Conservation (phyloP, 2,113 vertebrate species). For the Macroglossus sobrinus region DNA sequence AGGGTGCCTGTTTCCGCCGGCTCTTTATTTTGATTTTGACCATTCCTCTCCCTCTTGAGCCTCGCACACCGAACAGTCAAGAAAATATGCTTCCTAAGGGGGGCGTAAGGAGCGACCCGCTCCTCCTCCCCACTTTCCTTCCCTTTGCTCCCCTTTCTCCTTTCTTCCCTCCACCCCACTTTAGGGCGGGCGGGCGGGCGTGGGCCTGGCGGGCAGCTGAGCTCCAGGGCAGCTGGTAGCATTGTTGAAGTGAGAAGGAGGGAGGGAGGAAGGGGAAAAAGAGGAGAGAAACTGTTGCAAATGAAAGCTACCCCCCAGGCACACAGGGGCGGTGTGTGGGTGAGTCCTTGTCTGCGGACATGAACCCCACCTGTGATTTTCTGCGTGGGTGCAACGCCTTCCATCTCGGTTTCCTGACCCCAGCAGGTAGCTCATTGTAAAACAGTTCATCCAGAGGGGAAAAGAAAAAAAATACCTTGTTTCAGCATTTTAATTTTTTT, state of each 20-base stretch:
- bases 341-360: neutral
- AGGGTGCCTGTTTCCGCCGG: neutral
- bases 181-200: rapidly evolving
- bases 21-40: conserved; percentile 65
- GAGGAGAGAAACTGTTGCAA: neutral
- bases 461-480: conserved; percentile 35
- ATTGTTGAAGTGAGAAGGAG: neutral
- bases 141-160: rapidly evolving
- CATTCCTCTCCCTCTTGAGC: neutral
- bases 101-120: rapidly evolving
- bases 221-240: neutral
- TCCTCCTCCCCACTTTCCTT: no score
- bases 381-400: neutral
- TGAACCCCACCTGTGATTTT: conserved; percentile 17
- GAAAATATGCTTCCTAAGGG: neutral
- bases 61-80: conserved; percentile 33
- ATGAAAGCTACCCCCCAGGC: neutral
- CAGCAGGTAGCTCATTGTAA: conserved; percentile 74
- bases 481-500: conserved; percentile 55
- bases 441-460: conserved; percentile 68
- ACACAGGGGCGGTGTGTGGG: neutral
- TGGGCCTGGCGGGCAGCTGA: neutral
- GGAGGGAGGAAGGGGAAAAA: neutral
- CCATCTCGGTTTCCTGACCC: conserved; percentile 67
- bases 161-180: rapidly evolving